Conservation (phyloP, 1,140 invertebrate species). For the Bombus waltoni region DNA sequence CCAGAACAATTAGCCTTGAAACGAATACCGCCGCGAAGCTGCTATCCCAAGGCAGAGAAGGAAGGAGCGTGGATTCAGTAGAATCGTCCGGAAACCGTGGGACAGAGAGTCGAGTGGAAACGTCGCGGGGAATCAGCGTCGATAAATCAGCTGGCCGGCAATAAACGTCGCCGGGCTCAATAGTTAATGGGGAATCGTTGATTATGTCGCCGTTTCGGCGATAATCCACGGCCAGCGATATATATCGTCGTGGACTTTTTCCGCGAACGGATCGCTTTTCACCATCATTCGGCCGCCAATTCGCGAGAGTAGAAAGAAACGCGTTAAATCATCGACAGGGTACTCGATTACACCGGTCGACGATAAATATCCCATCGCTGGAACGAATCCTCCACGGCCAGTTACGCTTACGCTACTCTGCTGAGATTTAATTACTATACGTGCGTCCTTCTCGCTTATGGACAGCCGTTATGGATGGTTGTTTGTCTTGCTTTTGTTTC, state of each 20-base stretch:
- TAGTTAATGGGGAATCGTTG: constrained; percentile 60
- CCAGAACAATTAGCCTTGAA: constrained; percentile 42
- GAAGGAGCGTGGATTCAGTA: constrained; percentile 16
- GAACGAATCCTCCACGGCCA: constrained; percentile 45
- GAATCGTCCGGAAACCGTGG: constrained; percentile 44
- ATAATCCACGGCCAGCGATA: constrained; percentile 52
- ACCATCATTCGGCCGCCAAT: constrained; percentile 2
- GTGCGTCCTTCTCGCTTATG: background rate
- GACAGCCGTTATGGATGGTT: no score
- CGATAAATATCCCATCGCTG: constrained; percentile 57
- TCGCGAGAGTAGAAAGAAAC: background rate
- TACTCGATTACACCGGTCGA: constrained; percentile 26
- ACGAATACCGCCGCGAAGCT: constrained; percentile 29
- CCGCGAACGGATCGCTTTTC: background rate
- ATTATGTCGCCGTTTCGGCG: constrained; percentile 62
- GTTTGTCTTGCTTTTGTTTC: background rate
- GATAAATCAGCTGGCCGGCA: constrained; percentile 59
- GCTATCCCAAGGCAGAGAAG: background rate
- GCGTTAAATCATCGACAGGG: constrained; percentile 55
- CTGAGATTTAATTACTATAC: constrained; percentile 6
- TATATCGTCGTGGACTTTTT: constrained; percentile 21
- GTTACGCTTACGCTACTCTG: constrained; percentile 31
- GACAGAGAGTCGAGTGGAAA: constrained; percentile 48
- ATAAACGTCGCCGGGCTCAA: constrained; percentile 61
- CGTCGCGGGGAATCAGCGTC: constrained; percentile 38